Conservation (phyloP, 2,888 invertebrate genomes). For the Azorinus chamasolen region DNA sequence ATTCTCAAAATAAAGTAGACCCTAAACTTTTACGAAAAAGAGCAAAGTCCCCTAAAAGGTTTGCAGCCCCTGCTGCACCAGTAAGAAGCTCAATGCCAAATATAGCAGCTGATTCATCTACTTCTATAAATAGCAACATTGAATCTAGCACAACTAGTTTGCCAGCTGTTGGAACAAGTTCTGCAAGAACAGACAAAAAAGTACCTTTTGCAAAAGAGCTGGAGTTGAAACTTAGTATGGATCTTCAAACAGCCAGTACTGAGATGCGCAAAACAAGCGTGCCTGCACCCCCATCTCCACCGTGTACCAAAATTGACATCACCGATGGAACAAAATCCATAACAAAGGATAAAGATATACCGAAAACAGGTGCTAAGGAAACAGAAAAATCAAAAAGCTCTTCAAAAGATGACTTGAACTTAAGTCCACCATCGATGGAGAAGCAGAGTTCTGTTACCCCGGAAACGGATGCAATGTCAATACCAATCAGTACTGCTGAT, state of each 20-base stretch:
- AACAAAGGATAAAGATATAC: constrained; percentile 34
- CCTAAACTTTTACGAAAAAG: constrained; percentile 69
- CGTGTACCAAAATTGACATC: constrained; percentile 35
- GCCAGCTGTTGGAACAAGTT: constrained; percentile 5
- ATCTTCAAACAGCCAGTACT: constrained; percentile 3
- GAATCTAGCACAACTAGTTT: constrained; percentile 4
- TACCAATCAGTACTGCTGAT: constrained; percentile 7
- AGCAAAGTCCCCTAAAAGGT: constrained; percentile 79
- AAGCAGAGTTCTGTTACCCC: constrained; percentile 39
- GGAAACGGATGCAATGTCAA: constrained; percentile 1
- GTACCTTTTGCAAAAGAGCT: constrained; percentile 73
- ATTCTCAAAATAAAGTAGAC: constrained; percentile 42
- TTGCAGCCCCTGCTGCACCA: constrained; percentile 71
- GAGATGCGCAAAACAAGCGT: constrained; percentile 49
- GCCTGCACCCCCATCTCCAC: constrained; percentile 59
- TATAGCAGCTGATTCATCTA: constrained; percentile 41
- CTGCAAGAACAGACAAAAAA: constrained; percentile 68
- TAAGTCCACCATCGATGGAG: constrained; percentile 35
- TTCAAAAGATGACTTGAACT: constrained; percentile 49
- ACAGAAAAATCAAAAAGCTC: constrained; percentile 24
- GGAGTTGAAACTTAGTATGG: constrained; percentile 72
- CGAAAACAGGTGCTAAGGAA: constrained; percentile 27
- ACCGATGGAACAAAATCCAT: constrained; percentile 46
- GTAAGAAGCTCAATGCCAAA: constrained; percentile 58
- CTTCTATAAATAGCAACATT: constrained; percentile 43